These are phyloP conservation scores for Camponotus pennsylvanicus DNA, from an alignment of 1,140 invertebrate species.

Conservation along the genomic window DNA sequence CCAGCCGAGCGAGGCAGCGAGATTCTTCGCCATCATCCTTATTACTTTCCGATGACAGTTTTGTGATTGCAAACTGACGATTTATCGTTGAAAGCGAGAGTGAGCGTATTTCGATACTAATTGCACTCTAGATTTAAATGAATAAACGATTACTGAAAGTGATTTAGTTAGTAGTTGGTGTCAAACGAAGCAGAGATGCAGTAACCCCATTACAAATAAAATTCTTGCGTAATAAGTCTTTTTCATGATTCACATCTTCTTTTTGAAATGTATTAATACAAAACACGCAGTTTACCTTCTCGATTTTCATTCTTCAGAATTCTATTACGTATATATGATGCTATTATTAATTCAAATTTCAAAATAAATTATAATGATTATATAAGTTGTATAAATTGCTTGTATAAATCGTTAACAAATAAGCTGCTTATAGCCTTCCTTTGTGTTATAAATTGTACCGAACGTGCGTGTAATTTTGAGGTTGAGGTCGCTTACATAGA, in stretches of 20 bases:
- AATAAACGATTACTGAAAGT: conserved; percentile 11
- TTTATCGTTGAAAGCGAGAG: conserved; percentile 48
- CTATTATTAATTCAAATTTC: conserved; percentile 11
- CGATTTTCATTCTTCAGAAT: not conserved
- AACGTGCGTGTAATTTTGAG: conserved; percentile 41
- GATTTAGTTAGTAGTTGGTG: not conserved
- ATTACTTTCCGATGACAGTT: conserved; percentile 47
- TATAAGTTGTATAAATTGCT: not conserved
- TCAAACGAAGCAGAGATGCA: not conserved
- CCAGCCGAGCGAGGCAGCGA: conserved; percentile 50
- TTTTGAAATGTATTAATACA: not conserved
- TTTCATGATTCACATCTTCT: not conserved
- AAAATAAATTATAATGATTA: not conserved
- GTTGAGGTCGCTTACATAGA: conserved; percentile 44
- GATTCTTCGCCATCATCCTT: conserved; percentile 56
- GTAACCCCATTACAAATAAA: not conserved
- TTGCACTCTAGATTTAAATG: conserved; percentile 29
- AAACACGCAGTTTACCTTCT: not conserved
- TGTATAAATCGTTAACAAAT: not conserved
- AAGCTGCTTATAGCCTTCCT: not conserved
- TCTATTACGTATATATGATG: not conserved
- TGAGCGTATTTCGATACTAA: conserved; percentile 23
- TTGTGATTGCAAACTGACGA: conserved; percentile 25
- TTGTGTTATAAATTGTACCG: not conserved
- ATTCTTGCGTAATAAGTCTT: not conserved